Conservation (phyloP, 1,140 invertebrate genomes). For the Akabosia matsudoensis region DNA sequence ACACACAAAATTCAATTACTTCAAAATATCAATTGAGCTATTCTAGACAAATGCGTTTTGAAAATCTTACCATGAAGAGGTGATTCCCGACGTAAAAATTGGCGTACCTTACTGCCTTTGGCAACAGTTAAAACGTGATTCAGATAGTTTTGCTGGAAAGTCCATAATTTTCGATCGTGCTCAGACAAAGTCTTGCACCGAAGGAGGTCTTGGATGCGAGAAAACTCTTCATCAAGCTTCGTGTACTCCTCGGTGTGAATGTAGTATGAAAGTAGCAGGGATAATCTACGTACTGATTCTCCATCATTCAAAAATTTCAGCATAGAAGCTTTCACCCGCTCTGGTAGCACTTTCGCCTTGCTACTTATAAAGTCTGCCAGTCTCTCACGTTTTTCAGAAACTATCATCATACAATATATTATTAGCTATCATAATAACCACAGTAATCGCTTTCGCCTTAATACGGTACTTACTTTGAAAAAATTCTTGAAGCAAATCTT, state of each 20-base stretch:
- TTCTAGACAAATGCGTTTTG: background rate
- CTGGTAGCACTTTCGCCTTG: constrained; percentile 19
- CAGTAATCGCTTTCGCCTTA: background rate
- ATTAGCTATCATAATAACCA: constrained; percentile 3
- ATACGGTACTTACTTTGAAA: constrained; percentile 35
- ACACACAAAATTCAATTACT: background rate
- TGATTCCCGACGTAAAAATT: background rate
- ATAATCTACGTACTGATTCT: background rate
- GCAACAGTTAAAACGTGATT: background rate
- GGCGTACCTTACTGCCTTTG: background rate
- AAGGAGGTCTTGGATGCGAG: background rate
- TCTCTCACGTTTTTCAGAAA: constrained; percentile 11
- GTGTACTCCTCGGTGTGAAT: constrained; percentile 26
- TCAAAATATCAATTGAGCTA: background rate
- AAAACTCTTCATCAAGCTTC: constrained; percentile 23
- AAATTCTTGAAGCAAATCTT: constrained; percentile 28
- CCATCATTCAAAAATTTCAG: constrained; percentile 31
- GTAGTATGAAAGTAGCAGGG: constrained; percentile 27
- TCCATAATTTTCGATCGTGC: constrained; percentile 23
- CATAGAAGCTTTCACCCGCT: background rate
- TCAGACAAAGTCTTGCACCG: background rate
- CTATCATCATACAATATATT: constrained; percentile 15
- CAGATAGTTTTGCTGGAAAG: constrained; percentile 12
- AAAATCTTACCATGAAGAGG: background rate
- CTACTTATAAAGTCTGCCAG: constrained; percentile 32